A percentile compares a stretch with the other conserved stretches of the same genome.
These are phyloP conservation scores for Pandemis cinnamomeana DNA, from an alignment of 2,888 invertebrate species.

Conservation along the genomic window DNA sequence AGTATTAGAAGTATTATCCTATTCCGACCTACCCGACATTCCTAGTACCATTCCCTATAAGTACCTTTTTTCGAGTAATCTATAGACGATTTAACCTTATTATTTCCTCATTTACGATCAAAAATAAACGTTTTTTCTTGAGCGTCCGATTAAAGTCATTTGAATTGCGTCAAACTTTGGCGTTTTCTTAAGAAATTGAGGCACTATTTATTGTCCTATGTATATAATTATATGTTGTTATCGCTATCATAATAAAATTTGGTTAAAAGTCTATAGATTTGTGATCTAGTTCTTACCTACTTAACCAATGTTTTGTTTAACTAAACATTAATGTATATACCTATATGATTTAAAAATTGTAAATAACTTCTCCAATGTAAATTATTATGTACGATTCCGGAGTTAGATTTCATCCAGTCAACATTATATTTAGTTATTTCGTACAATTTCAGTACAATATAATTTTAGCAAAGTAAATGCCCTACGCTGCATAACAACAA, in stretches of 20 bases:
- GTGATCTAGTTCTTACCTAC: not conserved
- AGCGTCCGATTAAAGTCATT: not conserved
- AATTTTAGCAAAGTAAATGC: not conserved
- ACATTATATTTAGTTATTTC: constrained; percentile 1
- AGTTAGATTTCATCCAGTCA: not conserved
- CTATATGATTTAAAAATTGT: constrained; percentile 9
- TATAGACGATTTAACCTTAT: not conserved
- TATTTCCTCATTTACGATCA: no score
- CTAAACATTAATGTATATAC: constrained; percentile 6
- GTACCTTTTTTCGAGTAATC: not conserved
- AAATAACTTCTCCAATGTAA: constrained; percentile 8
- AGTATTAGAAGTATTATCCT: not conserved
- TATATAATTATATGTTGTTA: not conserved
- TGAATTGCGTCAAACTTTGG: not conserved
- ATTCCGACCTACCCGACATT: constrained; percentile 38
- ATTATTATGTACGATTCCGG: not conserved
- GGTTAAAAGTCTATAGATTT: not conserved
- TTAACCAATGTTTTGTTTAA: not conserved
- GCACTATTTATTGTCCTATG: not conserved
- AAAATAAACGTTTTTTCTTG: no score
- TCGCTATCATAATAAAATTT: not conserved
- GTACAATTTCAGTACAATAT: not conserved
- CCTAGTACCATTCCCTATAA: constrained; percentile 33
- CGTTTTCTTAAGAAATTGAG: not conserved
- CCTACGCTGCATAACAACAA: no score